Conservation (phyloP, 2,888 invertebrate genomes). For the Macrophya annulata region DNA sequence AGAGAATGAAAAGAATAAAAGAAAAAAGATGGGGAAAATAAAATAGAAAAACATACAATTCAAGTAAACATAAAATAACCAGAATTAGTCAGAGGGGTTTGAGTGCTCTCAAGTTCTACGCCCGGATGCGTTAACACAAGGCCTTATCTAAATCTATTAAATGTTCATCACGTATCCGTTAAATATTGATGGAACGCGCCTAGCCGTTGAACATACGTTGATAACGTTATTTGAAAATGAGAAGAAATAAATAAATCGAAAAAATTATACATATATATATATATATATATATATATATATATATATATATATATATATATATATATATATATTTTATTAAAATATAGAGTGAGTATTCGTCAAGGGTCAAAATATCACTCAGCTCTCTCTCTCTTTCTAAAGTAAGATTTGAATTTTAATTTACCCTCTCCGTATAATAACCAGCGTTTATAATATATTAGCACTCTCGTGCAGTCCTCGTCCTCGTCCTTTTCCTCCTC, state of each 20-base stretch:
- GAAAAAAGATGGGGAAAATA: not conserved
- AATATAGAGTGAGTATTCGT: constrained; percentile 1
- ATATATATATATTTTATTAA: not conserved
- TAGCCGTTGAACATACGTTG: constrained; percentile 15
- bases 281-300: not conserved
- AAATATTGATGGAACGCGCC: constrained; percentile 57
- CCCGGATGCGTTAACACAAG: constrained; percentile 25
- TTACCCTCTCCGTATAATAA: not conserved
- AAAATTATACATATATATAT: not conserved
- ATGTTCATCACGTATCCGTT: constrained; percentile 56
- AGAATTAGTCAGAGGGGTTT: constrained; percentile 10
- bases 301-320: not conserved
- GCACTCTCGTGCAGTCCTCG: not conserved
- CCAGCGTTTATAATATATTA: constrained; percentile 29
- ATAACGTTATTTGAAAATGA: constrained; percentile 36
- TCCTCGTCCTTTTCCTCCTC: not conserved
- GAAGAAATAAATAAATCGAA: not conserved
- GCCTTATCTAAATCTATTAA: constrained; percentile 58
- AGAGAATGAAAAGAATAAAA: not conserved
- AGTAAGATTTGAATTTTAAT: not conserved
- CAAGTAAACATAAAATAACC: constrained; percentile 1
- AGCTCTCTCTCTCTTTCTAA: not conserved
- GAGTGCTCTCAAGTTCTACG: constrained; percentile 39
- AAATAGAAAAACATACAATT: constrained; percentile 23
- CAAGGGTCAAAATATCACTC: not conserved